Base-by-base conservation (phyloP, 1,140 invertebrate genomes). In the Drosophila ficusphila region DNA sequence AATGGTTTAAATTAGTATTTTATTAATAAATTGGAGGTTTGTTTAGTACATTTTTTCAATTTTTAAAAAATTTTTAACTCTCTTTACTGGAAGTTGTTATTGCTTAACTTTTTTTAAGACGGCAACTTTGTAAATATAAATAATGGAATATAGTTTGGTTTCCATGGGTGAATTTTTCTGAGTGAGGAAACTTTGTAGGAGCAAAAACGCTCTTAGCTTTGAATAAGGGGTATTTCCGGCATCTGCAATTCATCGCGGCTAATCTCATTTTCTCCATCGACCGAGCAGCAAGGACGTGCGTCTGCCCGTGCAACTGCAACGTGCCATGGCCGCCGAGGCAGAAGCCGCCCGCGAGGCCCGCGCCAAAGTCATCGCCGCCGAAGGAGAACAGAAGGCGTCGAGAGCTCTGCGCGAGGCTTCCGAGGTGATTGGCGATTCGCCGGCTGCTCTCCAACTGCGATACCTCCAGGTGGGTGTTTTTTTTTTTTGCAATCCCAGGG, bases 261-360 rank as follows among this genome's bases (percentile, higher is more conserved):
- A 77, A 88, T 81, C 49, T 74, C 34, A 36, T 76, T 88, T 56
- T 73, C 54, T 76, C 41, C 61, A 54, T 42, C 67, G 46, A 74
- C 68, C 53, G 44, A 51, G 89, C 93, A 98, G 97, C 53, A 98
- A 98, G 92, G 97, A 98, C 90, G 97, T 98, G 7, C 94, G 97
- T 54, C 92, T 98, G 18, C 97, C 97, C 0, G 94, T 97, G 8
- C 96, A 97, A 91, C 92, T 98, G 44, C 97, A 98, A 92, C 93
- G 97, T 56, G 96, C 96, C 1, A 98, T 98, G 97, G 97, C 97
- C 0, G 97, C 96, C 4, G 97, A 98, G 92, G 97, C 97, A 2
- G 97, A 98, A 86, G 97, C 97, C 0, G 95, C 96, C 0, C 93
- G 97, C 18, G 96, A 97, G 91, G 96, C 96, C 38, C 93, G 94